Percentiles rank a stretch among this genome's conserved stretches.
These are phyloP conservation scores for Himalopsyche tibetana DNA, from an alignment of 2,888 invertebrate genomes.

Conservation along the genomic window DNA sequence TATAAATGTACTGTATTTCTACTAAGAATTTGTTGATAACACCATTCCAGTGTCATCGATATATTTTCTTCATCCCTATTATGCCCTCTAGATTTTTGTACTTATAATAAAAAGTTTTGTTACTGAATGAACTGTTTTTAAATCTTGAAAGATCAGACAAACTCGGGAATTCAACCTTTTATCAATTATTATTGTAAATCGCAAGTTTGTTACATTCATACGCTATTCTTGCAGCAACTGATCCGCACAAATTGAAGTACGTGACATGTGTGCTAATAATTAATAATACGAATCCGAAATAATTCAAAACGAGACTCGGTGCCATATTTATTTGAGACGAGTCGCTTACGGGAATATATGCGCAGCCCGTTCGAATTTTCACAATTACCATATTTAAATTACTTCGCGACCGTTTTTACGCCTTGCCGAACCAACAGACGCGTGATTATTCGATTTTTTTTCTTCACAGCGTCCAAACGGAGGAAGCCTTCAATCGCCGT, in stretches of 20 bases:
- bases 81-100: no score
- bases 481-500: background rate
- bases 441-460: slow-evolving; percentile 51
- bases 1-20: no score
- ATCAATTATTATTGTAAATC: no score
- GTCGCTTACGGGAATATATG: slow-evolving; percentile 23
- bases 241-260: slow-evolving; percentile 49
- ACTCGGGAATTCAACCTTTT: no score
- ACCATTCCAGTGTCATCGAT: no score
- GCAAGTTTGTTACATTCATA: background rate
- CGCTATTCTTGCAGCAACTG: background rate
- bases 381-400: slow-evolving; percentile 64
- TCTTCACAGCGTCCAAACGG: background rate
- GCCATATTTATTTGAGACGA: background rate
- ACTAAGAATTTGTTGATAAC: no score
- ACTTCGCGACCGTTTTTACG: slow-evolving; percentile 49
- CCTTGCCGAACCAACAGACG: slow-evolving; percentile 56
- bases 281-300: background rate
- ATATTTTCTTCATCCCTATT: no score
- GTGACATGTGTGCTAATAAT: slow-evolving; percentile 54
- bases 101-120: no score
- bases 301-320: background rate
- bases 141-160: no score
- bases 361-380: slow-evolving; percentile 22
- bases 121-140: no score